Conservation (phyloP, 2,888 invertebrate genomes). For the Tineola bisselliella region DNA sequence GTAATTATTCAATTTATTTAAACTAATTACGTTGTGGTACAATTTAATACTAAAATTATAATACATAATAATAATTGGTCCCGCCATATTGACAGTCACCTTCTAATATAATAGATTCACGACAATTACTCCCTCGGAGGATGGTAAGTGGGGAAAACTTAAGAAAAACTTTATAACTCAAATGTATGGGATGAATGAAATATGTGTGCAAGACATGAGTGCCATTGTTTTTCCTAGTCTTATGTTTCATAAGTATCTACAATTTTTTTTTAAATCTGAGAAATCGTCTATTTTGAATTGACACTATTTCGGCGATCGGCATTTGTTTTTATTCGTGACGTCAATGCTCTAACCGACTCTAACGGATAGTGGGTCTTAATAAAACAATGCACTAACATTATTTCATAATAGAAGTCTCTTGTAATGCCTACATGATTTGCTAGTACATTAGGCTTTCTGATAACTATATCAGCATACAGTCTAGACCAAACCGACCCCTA, state of each 20-base stretch:
- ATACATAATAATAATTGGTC: background rate
- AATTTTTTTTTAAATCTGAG: too few relatives aligned
- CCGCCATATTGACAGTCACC: background rate
- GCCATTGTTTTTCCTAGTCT: slow-evolving; percentile 1
- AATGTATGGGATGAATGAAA: background rate
- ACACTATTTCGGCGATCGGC: too few relatives aligned
- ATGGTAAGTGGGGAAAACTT: slow-evolving; percentile 3
- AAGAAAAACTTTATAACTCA: background rate
- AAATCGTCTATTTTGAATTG: too few relatives aligned
- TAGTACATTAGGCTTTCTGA: background rate
- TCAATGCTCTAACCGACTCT: too few relatives aligned
- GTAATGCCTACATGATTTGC: slow-evolving; percentile 3
- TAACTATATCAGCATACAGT: background rate
- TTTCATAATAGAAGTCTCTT: background rate
- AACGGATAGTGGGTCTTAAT: too few relatives aligned
- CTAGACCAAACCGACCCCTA: background rate
- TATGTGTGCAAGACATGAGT: background rate
- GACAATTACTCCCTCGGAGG: background rate
- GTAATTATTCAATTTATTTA: too few relatives aligned
- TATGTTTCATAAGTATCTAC: background rate
- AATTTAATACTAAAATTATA: too few relatives aligned
- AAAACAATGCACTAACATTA: background rate
- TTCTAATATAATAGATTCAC: slow-evolving; percentile 8
- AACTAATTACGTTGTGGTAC: too few relatives aligned
- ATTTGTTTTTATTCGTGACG: too few relatives aligned